phyloP scores from a whole-genome alignment of 2,888 invertebrate genomes.

The Apamea monoglypha region DNA sequence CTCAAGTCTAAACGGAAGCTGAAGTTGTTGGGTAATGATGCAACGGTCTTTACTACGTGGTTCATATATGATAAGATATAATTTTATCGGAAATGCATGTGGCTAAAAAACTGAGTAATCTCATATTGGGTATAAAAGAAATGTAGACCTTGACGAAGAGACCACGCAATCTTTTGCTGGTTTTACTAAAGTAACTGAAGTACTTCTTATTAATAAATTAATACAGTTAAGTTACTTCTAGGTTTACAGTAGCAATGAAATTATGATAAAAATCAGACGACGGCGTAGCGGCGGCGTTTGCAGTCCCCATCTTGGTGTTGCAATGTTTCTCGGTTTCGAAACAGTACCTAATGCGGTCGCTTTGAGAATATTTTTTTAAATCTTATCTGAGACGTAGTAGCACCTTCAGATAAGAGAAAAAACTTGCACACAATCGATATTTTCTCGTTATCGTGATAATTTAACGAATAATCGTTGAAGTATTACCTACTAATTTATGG shows the following conservation, averaged over 20 bases:
- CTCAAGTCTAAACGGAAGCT: neutral
- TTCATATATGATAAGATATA: neutral
- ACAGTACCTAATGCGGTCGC: conserved; percentile 16
- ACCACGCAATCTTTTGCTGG: neutral
- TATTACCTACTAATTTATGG: conserved; percentile 21
- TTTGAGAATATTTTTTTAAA: conserved; percentile 47
- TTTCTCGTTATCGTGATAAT: conserved; percentile 43
- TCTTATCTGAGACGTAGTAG: conserved; percentile 47
- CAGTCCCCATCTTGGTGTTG: conserved; percentile 4
- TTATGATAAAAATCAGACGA: neutral
- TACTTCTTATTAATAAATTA: neutral
- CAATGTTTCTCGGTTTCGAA: conserved; percentile 34
- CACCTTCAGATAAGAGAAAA: conserved; percentile 44
- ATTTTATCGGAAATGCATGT: neutral
- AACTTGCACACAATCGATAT: conserved; percentile 47
- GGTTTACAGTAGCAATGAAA: neutral
- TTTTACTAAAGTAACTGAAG: neutral
- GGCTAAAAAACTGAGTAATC: neutral
- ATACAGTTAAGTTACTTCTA: neutral
- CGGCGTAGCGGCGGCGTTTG: neutral
- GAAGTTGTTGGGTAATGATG: neutral
- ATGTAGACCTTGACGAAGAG: neutral
- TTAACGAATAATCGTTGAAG: conserved; percentile 33
- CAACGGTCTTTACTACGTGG: neutral
- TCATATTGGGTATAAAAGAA: neutral